Percentiles rank a stretch among this genome's conserved stretches.
phyloP scores from a whole-genome alignment of 2,113 vertebrate genomes.

The Campylomormyrus tamandua region DNA sequence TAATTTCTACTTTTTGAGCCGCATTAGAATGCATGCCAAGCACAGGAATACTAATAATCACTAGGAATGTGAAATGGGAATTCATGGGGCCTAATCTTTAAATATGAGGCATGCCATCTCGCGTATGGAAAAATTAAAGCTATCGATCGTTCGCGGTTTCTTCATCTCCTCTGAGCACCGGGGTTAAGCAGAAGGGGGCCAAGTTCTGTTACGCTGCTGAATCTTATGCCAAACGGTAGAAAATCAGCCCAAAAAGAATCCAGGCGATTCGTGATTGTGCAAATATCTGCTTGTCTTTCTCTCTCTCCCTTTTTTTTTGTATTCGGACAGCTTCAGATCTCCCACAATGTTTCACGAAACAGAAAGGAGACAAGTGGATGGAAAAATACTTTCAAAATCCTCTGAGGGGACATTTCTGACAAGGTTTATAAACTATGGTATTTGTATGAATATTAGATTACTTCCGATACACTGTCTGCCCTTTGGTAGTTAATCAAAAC shows the following conservation, averaged over 20 bases:
- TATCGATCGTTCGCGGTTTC: constrained; percentile 19
- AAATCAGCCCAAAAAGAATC: constrained; percentile 17
- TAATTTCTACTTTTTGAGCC: constrained; percentile 36
- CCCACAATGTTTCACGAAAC: not conserved
- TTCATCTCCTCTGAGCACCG: not conserved
- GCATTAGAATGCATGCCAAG: constrained; percentile 54
- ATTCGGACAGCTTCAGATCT: not conserved
- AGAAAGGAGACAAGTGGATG: not conserved
- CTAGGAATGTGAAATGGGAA: constrained; percentile 40
- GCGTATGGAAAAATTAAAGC: constrained; percentile 32
- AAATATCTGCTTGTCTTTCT: constrained; percentile 8
- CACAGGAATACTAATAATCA: constrained; percentile 58
- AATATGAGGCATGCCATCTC: constrained; percentile 36
- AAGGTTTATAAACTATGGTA: not conserved
- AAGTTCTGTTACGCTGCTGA: not conserved
- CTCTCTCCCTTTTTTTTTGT: not conserved
- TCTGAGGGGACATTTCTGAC: not conserved
- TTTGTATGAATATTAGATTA: constrained; percentile 7
- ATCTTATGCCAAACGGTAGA: not conserved
- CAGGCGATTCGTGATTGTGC: not conserved
- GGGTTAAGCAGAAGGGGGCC: constrained; percentile 30
- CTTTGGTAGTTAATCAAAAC: not conserved
- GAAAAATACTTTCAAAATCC: not conserved
- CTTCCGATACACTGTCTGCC: not conserved
- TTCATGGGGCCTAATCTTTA: constrained; percentile 44